Evolutionary conservation across 2,888 invertebrate species (phyloP).

Genomic region (Erannis defoliaria): DNA sequence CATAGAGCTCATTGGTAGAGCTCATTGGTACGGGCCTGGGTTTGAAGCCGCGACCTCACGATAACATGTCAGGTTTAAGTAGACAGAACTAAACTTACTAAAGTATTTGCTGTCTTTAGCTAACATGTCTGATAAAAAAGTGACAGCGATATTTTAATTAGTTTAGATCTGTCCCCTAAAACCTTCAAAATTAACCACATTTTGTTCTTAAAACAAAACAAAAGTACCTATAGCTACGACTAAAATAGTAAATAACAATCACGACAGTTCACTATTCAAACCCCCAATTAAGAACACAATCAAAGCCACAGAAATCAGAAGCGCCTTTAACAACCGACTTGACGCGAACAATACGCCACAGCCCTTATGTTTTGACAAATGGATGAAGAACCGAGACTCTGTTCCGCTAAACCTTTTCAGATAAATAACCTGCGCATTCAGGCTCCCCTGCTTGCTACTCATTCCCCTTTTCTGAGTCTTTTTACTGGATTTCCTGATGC

Average conservation of each 20-base stretch:
- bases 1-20: too few relatives aligned
- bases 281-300: constrained; percentile 1
- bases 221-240: too few relatives aligned
- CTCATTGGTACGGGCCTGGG: too few relatives aligned
- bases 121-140: too few relatives aligned
- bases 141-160: too few relatives aligned
- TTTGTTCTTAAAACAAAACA: too few relatives aligned
- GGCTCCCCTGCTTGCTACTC: constrained; percentile 13
- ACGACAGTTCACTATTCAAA: background rate
- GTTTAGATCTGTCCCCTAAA: too few relatives aligned
- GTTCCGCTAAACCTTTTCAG: constrained; percentile 32
- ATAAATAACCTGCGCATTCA: constrained; percentile 36
- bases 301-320: constrained; percentile 13
- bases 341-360: constrained; percentile 11
- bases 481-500: background rate
- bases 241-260: background rate
- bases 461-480: constrained; percentile 11
- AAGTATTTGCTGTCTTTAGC: too few relatives aligned
- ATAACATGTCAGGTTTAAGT: too few relatives aligned
- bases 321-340: constrained; percentile 14
- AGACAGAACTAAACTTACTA: too few relatives aligned
- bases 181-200: background rate
- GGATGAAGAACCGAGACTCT: constrained; percentile 21
- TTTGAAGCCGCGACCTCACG: too few relatives aligned
- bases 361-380: constrained; percentile 26